Base-by-base conservation (phyloP, 2,113 vertebrate species). In the Zonotrichia leucophrys region DNA sequence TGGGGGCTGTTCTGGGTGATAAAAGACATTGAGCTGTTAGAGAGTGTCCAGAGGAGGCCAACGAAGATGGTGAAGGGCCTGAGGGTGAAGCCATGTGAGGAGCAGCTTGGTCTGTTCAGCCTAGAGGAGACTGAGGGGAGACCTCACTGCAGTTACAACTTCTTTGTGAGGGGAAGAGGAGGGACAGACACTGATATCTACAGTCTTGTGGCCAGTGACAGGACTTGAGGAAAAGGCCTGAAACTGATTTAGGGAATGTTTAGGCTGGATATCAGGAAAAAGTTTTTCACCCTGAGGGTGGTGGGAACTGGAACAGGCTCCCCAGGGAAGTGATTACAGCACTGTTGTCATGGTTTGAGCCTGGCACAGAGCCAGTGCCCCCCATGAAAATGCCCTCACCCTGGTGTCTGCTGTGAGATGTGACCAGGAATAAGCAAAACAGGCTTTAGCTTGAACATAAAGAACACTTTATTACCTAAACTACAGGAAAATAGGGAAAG, bases 71-170 rank as follows among this genome's bases (percentile, higher is more conserved):
- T 6, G 20, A 72, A 72, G 30, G 39, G 8, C 31, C 47, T 47
- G 11, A 16, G 39, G 19, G 12, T 1, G 24, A 63, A n/a, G 7
- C 58, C 2, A 0, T 55, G 0, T n/a, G 49, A 41, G n/a, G 49
- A 41, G 9, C 0, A 1, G 30, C 30, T 49, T 41, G 12, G 4
- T 41, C 41, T 72, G 75, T 46, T 70, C 28, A 53, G 33, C 15
- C 33, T 69, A 15, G 18, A 66, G 18, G 24, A 49, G 20, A 21
- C 58, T 80, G 35, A 80, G 49, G 30, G 5, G 31, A 50, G 21
- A 73, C 11, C 9, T 35, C 42, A 42, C 0, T 73, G 31, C 25
- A 37, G 25, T 42, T 33, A 23, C 17, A 50, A 3, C 31, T 66
- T 80, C 37, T 0, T 23, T 3, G 2, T 52, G 37, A 67, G 28